These are phyloP conservation scores for Oxyscelio sp. DNA, from an alignment of 2,888 invertebrate genomes.

Conservation along the genomic window DNA sequence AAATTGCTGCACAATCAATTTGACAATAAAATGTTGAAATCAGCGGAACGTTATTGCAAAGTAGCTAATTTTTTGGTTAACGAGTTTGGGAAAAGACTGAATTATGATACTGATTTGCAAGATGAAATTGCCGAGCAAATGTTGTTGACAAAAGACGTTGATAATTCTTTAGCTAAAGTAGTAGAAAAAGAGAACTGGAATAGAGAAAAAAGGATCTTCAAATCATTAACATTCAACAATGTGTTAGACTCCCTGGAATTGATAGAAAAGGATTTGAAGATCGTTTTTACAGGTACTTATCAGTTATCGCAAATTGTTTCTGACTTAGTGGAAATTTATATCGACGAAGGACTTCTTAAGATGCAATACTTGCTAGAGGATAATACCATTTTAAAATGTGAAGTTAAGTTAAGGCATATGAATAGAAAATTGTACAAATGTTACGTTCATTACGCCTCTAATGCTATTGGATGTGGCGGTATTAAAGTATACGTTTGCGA, in stretches of 20 bases:
- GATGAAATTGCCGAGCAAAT: conserved; percentile 27
- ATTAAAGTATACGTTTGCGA: conserved; percentile 45
- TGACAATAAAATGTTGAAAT: conserved; percentile 7
- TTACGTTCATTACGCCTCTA: conserved; percentile 42
- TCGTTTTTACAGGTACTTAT: too few species aligned
- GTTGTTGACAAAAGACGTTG: conserved; percentile 3
- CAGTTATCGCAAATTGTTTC: too few species aligned
- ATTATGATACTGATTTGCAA: not conserved
- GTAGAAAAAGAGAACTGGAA: conserved; percentile 45
- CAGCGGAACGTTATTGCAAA: not conserved
- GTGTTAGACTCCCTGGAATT: too few species aligned
- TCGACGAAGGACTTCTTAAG: conserved; percentile 2
- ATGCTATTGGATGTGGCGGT: conserved; percentile 31
- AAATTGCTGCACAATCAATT: conserved; percentile 16
- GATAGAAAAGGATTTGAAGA: too few species aligned
- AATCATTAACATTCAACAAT: conserved; percentile 29
- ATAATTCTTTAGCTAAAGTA: conserved; percentile 38
- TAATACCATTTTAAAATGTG: conserved; percentile 28
- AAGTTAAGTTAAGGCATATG: conserved; percentile 39
- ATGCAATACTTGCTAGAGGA: conserved; percentile 25
- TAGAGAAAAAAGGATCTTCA: conserved; percentile 54
- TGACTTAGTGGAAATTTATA: conserved; percentile 69
- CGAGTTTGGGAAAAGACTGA: conserved; percentile 19
- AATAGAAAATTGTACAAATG: conserved; percentile 34
- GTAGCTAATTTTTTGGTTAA: conserved; percentile 11